Base-by-base conservation (phyloP, 1,140 invertebrate species). In the Cydia strobilella region DNA sequence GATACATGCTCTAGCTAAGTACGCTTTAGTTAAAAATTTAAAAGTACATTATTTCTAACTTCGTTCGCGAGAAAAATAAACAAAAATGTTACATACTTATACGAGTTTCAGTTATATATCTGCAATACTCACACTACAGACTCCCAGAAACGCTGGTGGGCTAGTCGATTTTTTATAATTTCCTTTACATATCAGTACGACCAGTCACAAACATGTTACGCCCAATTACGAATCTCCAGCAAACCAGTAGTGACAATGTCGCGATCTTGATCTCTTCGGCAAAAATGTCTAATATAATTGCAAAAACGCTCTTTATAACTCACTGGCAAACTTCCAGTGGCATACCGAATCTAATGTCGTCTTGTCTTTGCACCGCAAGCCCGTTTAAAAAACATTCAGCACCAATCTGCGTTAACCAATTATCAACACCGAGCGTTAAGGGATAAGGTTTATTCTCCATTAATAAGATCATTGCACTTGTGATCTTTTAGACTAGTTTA, bases 331-430 rank as follows among this genome's bases (percentile, higher is more conserved):
- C 65, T 9, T 69, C 65, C 65, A 69, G 65, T 18, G 65, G 31
- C 65, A 69, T 69, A 69, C 65, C 65, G 35, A 39, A 39, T 69
- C 65, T 69, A 69, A 69, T 69, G 65, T 69, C 65, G 65, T 69
- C 65, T 69, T 69, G 65, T 69, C 65, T 69, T 69, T 69, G 27
- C 65, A 35, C 6, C 65, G 7, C 27, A 18, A 6, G 31, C 35
- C 10, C 13, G 25, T 42, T 69, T 20, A 18, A 69, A 69, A 69
- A 69, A 39, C 13, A 9, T 18, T 35, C 42, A 15, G 12, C 31
- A 6, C n/a, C 15, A n/a, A 39, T 35, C 15, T 10, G 9, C 35
- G 35, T 9, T 35, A 15, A 39, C 12, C 31, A 69, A 69, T 35
- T 18, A 39, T 69, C 13, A 39, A 42, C 27, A 35, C 65, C 42